Conservation (phyloP, 2,888 invertebrate genomes). For the Caenorhabditis parvicauda region DNA sequence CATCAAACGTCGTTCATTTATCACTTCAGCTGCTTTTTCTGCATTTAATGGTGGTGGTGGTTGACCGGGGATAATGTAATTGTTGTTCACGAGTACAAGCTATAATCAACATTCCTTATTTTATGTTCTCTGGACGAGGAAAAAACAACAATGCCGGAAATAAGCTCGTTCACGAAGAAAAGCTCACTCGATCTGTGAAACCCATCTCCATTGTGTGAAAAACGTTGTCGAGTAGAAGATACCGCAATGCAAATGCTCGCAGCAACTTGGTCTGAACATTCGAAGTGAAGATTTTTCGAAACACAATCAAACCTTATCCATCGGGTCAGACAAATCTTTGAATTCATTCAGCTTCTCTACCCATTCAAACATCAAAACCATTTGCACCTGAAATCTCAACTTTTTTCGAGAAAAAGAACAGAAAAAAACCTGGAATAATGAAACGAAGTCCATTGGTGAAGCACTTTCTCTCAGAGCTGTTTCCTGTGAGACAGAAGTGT, state of each 20-base stretch:
- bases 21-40: conserved; percentile 17
- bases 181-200: conserved; percentile 38
- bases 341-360: conserved; percentile 56
- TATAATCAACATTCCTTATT: conserved; percentile 8
- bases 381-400: conserved; percentile 40
- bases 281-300: neutral
- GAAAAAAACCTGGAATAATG: conserved; percentile 18
- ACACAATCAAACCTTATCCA: conserved; percentile 43
- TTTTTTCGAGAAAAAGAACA: neutral
- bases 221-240: conserved; percentile 56
- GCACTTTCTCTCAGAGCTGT: conserved; percentile 28
- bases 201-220: conserved; percentile 54
- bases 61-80: conserved; percentile 34
- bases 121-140: neutral
- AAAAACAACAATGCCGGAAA: neutral
- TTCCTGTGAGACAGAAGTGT: conserved; percentile 18
- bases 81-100: conserved; percentile 42
- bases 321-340: conserved; percentile 36
- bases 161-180: neutral
- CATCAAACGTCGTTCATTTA: conserved; percentile 31
- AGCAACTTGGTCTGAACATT: conserved; percentile 44
- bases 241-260: conserved; percentile 49
- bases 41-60: conserved; percentile 17
- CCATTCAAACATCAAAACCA: conserved; percentile 60
- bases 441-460: conserved; percentile 26